These are phyloP conservation scores for Ganaspis sp. DNA, from an alignment of 1,140 invertebrate genomes.

Conservation along the genomic window DNA sequence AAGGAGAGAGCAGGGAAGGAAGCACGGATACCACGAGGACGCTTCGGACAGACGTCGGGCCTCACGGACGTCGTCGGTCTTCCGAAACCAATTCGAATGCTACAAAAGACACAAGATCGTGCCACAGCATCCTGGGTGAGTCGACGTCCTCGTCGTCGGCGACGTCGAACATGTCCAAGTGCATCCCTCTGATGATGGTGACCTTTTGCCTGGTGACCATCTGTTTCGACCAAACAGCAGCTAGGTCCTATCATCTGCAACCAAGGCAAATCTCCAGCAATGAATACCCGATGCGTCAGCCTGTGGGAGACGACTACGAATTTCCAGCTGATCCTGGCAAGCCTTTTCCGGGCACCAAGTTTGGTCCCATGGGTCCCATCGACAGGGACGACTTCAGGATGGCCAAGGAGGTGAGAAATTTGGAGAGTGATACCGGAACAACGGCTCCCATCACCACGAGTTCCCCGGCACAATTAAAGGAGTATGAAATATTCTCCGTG, in stretches of 20 bases:
- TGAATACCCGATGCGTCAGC: constrained; percentile 52
- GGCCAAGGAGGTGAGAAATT: constrained; percentile 58
- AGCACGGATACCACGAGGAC: constrained; percentile 19
- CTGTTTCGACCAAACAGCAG: constrained; percentile 30
- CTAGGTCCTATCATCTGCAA: constrained; percentile 38
- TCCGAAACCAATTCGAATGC: constrained; percentile 15
- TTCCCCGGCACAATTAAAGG: constrained; percentile 52
- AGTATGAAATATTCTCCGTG: constrained; percentile 86
- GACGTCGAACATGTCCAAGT: constrained; percentile 35
- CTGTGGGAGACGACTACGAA: constrained; percentile 56
- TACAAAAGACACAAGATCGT: constrained; percentile 4
- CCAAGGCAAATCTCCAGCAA: constrained; percentile 2
- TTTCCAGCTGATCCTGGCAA: constrained; percentile 53
- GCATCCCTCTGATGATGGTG: not conserved
- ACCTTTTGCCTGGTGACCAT: constrained; percentile 24
- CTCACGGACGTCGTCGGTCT: not conserved
- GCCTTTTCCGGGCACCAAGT: constrained; percentile 66
- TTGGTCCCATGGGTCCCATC: constrained; percentile 70
- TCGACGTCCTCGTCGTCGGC: constrained; percentile 33
- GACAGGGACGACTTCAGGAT: constrained; percentile 42
- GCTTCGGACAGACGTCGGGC: not conserved
- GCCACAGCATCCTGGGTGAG: constrained; percentile 7
- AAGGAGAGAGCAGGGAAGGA: constrained; percentile 5
- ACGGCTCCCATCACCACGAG: constrained; percentile 25
- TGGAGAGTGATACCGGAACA: constrained; percentile 56